phyloP scores from a whole-genome alignment of 2,888 invertebrate genomes.

The Leptura quadrifasciata region DNA sequence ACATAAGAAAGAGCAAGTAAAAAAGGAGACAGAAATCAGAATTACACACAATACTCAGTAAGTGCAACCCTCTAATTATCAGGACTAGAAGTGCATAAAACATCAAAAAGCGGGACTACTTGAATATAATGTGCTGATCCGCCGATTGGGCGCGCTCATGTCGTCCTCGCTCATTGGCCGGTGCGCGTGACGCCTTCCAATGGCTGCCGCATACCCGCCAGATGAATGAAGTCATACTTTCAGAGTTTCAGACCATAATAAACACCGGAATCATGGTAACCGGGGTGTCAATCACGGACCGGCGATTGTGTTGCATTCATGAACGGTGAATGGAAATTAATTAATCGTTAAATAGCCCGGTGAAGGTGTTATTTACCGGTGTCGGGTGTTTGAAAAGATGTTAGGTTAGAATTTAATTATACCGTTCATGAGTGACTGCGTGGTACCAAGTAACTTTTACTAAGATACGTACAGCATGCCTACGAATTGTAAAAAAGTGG shows the following conservation, averaged over 20 bases:
- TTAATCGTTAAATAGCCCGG: conserved; percentile 14
- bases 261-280: conserved; percentile 29
- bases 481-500: too few relatives aligned
- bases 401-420: conserved; percentile 6
- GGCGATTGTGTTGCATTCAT: conserved; percentile 5
- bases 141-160: conserved; percentile 42
- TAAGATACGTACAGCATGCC: too few relatives aligned
- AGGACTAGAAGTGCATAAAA: conserved; percentile 54
- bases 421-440: neutral
- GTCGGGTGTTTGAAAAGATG: neutral
- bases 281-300: conserved; percentile 30
- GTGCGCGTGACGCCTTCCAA: conserved; percentile 62
- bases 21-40: conserved; percentile 15
- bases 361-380: neutral
- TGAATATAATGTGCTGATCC: conserved; percentile 49
- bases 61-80: conserved; percentile 60
- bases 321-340: conserved; percentile 21
- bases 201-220: conserved; percentile 59
- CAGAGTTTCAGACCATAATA: conserved; percentile 33
- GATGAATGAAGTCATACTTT: conserved; percentile 53
- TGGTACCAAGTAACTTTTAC: neutral
- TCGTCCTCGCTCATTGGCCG: conserved; percentile 54
- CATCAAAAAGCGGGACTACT: conserved; percentile 51
- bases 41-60: conserved; percentile 36
- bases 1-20: conserved; percentile 21